Evolutionary conservation across 2,113 vertebrate genomes (phyloP).

Genomic region (Hiodon alosoides): DNA sequence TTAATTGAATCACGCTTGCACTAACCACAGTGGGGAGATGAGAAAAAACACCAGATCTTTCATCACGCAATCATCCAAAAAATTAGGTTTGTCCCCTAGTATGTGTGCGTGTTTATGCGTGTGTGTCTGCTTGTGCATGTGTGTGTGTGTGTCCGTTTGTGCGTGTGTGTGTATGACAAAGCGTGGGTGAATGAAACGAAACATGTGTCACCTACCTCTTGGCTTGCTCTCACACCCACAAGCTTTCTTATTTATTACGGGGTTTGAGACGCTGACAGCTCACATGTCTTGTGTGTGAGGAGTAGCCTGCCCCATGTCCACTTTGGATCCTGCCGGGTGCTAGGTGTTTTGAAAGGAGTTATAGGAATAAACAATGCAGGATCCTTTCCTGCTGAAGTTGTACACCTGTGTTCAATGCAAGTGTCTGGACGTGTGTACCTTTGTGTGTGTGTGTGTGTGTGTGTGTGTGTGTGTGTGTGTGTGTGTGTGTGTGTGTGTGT

Average conservation of each 20-base stretch:
- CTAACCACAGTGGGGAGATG: constrained; percentile 69
- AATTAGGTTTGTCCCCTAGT: constrained; percentile 28
- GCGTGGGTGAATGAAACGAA: background rate
- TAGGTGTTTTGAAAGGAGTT: constrained; percentile 14
- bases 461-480: too few species aligned
- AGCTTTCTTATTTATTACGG: constrained; percentile 40
- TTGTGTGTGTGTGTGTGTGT: too few species aligned
- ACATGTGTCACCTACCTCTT: constrained; percentile 22
- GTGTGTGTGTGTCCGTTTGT: background rate
- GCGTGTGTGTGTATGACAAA: background rate
- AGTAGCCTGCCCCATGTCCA: constrained; percentile 17
- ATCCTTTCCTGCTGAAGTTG: background rate
- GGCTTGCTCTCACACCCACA: background rate
- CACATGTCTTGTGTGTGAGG: constrained; percentile 35
- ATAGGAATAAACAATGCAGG: constrained; percentile 1
- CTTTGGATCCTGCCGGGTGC: constrained; percentile 12
- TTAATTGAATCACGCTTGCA: constrained; percentile 68
- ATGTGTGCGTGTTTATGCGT: constrained; percentile 1
- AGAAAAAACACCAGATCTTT: constrained; percentile 71
- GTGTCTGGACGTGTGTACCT: too few species aligned
- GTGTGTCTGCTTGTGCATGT: constrained; percentile 5
- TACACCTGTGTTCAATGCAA: background rate
- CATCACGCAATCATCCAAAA: constrained; percentile 69
- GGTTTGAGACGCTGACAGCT: constrained; percentile 50
- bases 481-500: too few species aligned